Evolutionary conservation across 2,797 vertebrate genomes (phyloP).

Genomic region (Lerista edwardsae): DNA sequence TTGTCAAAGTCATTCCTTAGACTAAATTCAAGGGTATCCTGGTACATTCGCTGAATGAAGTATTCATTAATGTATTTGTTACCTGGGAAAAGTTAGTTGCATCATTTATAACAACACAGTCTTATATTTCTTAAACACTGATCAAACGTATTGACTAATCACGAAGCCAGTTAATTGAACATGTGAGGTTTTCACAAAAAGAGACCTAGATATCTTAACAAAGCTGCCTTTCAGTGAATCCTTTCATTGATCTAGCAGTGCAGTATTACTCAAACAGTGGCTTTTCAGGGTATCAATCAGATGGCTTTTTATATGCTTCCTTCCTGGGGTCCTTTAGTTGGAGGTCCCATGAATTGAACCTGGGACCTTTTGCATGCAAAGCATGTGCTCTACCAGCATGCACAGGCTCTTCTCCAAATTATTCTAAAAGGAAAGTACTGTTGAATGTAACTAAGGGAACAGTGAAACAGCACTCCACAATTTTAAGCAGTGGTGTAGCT

Average conservation of each 20-base stretch:
- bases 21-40: conserved; percentile 58
- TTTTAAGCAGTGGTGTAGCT: too few relatives aligned
- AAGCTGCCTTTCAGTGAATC: not conserved
- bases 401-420: not conserved
- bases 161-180: not conserved
- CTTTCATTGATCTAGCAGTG: not conserved
- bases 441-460: not conserved
- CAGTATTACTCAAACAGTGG: not conserved
- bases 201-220: too few relatives aligned
- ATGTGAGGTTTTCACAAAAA: not conserved
- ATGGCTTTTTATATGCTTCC: too few relatives aligned
- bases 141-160: conserved; percentile 18
- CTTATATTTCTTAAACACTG: not conserved
- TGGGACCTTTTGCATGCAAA: not conserved
- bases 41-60: conserved; percentile 54
- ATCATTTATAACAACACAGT: conserved; percentile 8
- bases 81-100: conserved; percentile 40
- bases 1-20: conserved; percentile 49
- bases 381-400: not conserved
- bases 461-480: too few relatives aligned
- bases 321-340: not conserved
- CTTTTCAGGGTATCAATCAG: not conserved
- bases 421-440: not conserved
- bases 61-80: conserved; percentile 47
- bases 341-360: not conserved